phyloP scores from a whole-genome alignment of 2,113 vertebrate species.

The Paratilapia polleni region DNA sequence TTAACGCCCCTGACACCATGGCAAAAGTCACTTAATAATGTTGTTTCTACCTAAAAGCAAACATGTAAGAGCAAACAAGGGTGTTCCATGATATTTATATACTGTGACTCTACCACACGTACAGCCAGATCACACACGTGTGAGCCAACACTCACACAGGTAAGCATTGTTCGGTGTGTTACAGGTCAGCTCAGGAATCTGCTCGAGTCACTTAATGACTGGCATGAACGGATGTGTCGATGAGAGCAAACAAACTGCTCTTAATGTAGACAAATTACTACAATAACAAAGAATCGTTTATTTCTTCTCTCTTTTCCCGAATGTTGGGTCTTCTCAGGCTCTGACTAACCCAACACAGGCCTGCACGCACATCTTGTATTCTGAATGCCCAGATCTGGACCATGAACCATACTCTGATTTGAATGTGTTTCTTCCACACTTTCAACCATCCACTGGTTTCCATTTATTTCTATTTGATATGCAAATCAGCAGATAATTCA shows the following conservation, averaged over 20 bases:
- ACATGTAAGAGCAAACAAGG: constrained; percentile 54
- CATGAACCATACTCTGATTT: constrained; percentile 2
- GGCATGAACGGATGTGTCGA: constrained; percentile 29
- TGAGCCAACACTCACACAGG: constrained; percentile 33
- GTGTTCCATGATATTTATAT: constrained; percentile 4
- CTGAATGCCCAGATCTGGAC: neutral
- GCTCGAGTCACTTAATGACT: constrained; percentile 31
- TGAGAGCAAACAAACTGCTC: constrained; percentile 35
- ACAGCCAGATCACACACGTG: constrained; percentile 1
- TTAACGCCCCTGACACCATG: neutral
- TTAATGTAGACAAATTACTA: constrained; percentile 40
- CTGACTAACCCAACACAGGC: neutral
- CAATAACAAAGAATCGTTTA: constrained; percentile 43
- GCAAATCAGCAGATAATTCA: neutral
- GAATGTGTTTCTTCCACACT: neutral
- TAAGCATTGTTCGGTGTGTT: constrained; percentile 24
- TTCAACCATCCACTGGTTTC: neutral
- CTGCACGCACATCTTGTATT: neutral
- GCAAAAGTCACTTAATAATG: constrained; percentile 11
- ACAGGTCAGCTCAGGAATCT: constrained; percentile 56
- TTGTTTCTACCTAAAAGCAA: constrained; percentile 27
- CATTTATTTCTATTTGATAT: neutral
- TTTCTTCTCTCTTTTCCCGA: neutral
- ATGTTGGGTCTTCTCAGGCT: neutral
- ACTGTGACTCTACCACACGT: neutral